phyloP scores from a whole-genome alignment of 2,113 vertebrate genomes.

The Gambusia affinis region DNA sequence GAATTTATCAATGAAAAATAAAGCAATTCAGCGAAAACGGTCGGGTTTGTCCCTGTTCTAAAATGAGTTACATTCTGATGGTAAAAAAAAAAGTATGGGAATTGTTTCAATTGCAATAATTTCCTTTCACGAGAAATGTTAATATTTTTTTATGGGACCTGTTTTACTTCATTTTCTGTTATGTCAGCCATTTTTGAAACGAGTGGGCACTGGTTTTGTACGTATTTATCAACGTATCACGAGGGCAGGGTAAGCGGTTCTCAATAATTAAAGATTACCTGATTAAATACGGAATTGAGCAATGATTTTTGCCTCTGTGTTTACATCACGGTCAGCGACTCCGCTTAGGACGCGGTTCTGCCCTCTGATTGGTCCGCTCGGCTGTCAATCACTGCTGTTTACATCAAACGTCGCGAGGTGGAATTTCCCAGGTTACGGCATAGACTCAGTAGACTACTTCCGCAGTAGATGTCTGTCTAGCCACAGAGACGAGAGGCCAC shows the following conservation, averaged over 20 bases:
- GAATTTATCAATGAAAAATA: constrained; percentile 56
- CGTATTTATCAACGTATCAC: neutral
- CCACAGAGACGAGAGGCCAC: constrained; percentile 71
- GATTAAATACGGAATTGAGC: neutral
- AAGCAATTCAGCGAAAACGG: constrained; percentile 37
- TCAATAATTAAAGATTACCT: neutral
- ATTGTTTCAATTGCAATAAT: neutral
- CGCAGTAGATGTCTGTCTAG: constrained; percentile 73
- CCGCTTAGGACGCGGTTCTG: neutral
- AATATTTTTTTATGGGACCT: neutral
- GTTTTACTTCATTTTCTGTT: neutral
- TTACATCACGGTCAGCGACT: constrained; percentile 51
- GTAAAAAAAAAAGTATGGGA: neutral
- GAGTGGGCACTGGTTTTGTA: neutral
- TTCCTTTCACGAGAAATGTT: neutral
- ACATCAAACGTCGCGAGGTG: constrained; percentile 78
- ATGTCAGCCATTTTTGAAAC: neutral
- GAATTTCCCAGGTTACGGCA: constrained; percentile 84
- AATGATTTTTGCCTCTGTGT: constrained; percentile 31
- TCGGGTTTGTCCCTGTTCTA: constrained; percentile 3
- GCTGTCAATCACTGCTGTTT: constrained; percentile 77
- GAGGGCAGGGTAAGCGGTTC: too few species aligned
- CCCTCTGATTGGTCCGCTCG: constrained; percentile 55
- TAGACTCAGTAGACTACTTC: constrained; percentile 79
- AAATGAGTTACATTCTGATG: neutral